Percentiles rank a stretch among this genome's conserved stretches.
Conservation (phyloP, 2,888 invertebrate genomes). For the Orchestes rusci region DNA sequence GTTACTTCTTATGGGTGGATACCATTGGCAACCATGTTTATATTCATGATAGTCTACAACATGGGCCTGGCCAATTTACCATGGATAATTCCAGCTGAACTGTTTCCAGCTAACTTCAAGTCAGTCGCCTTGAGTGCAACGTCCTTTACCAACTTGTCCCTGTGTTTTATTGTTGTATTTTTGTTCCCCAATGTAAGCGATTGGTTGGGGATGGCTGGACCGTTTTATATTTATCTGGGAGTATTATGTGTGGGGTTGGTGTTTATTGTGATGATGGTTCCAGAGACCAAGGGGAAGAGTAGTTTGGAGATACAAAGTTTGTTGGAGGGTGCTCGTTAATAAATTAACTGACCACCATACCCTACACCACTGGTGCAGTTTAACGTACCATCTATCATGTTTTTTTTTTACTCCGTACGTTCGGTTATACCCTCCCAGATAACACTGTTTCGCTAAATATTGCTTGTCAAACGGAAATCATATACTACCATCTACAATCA, state of each 20-base stretch:
- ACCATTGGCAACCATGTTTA: conserved; percentile 13
- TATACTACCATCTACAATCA: too few relatives aligned
- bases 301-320: conserved; percentile 25
- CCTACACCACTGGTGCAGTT: too few relatives aligned
- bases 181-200: conserved; percentile 23
- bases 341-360: too few relatives aligned
- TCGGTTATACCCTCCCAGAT: too few relatives aligned
- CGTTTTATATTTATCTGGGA: conserved; percentile 27
- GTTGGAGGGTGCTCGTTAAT: too few relatives aligned
- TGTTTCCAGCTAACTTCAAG: conserved; percentile 71
- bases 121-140: conserved; percentile 47
- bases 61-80: conserved; percentile 64
- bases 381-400: too few relatives aligned
- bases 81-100: conserved; percentile 75
- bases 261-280: conserved; percentile 16
- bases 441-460: too few relatives aligned
- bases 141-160: conserved; percentile 17
- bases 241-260: conserved; percentile 10
- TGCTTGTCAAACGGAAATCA: too few relatives aligned
- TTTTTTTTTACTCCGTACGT: too few relatives aligned
- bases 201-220: conserved; percentile 22
- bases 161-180: conserved; percentile 24
- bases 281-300: conserved; percentile 30
- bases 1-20: conserved; percentile 11
- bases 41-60: conserved; percentile 16